Evolutionary conservation across 2,888 invertebrate genomes (phyloP), one percentile per base, ranked within the genome.

Genomic region (Drosophila demipolita): DNA sequence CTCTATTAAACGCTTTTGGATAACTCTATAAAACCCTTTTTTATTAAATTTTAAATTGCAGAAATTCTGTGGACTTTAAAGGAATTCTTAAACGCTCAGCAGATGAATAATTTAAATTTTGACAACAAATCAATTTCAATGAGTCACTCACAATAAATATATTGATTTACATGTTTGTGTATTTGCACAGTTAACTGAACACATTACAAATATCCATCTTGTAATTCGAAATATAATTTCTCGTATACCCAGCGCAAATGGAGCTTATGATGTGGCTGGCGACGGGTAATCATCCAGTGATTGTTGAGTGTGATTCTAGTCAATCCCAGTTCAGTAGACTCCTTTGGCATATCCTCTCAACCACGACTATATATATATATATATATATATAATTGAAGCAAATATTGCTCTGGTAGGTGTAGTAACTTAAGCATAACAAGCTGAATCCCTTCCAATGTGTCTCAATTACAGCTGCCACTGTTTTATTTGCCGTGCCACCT

Each of bases 91-190:
- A 57, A 60, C 58, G 55, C 35, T 32, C 9, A 35, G 50, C 58
- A 17, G 17, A 1, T 38, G 32, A 53, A 38, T 40, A 60, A 53
- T 66, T 66, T 36, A 32, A 40, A 26, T 17, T 48, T 15, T 12
- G 15, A 12, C 15, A 8, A 8, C 53, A 73, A 73, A 68, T 68
- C 54, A 62, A 42, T 55, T 49, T 59, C 45, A 61, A 52, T 23
- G 45, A 23, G 15, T 8, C 15, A 23, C 23, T 45, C 23, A 4
- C 4, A 23, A 45, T 8, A 45, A 8, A 4, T 45, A 23, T 23
- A 45, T 45, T 23, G 23, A 45, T 15, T 20, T 3, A 3, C 3
- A 45, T 7, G 3, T 12, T 12, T 42, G 42, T 42, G 12, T 12
- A 20, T 45, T 45, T 45, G 12, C 12, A 45, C 45, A 20, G 42